phyloP scores from a whole-genome alignment of 2,888 invertebrate species.

The Erebia aethiops region DNA sequence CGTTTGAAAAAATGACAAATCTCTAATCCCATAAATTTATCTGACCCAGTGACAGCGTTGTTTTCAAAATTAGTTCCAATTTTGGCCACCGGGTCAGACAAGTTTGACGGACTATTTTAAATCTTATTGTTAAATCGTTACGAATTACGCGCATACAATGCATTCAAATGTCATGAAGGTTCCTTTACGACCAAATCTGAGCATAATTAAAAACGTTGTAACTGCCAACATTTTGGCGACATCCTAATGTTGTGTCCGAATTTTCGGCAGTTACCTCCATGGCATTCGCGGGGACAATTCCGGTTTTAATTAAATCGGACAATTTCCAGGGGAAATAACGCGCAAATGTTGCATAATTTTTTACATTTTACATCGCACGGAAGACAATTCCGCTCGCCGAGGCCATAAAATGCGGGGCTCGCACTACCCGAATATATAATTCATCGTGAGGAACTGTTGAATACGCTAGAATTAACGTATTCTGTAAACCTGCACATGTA shows the following conservation, averaged over 20 bases:
- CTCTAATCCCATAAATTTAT: no score
- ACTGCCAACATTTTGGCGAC: constrained; percentile 7
- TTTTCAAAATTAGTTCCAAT: no score
- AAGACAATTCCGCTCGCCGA: constrained; percentile 18
- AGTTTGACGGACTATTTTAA: no score
- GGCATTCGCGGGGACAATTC: constrained; percentile 24
- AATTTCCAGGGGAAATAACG: constrained; percentile 37
- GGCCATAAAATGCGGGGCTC: constrained; percentile 15
- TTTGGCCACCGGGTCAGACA: no score
- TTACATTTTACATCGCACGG: constrained; percentile 31
- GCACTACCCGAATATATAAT: constrained; percentile 15
- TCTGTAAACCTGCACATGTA: not conserved
- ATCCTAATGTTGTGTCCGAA: constrained; percentile 3
- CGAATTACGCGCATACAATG: no score
- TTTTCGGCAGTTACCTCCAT: constrained; percentile 11
- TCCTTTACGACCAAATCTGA: not conserved
- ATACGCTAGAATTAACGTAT: constrained; percentile 5
- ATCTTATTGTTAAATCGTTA: no score
- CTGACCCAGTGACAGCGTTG: no score
- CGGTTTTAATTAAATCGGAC: constrained; percentile 39
- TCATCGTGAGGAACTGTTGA: constrained; percentile 16
- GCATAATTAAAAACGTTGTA: not conserved
- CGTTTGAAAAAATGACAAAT: no score
- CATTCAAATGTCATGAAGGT: not conserved
- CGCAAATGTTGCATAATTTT: constrained; percentile 34